phyloP scores from a whole-genome alignment of 2,888 invertebrate genomes.

The Drosophila yooni region DNA sequence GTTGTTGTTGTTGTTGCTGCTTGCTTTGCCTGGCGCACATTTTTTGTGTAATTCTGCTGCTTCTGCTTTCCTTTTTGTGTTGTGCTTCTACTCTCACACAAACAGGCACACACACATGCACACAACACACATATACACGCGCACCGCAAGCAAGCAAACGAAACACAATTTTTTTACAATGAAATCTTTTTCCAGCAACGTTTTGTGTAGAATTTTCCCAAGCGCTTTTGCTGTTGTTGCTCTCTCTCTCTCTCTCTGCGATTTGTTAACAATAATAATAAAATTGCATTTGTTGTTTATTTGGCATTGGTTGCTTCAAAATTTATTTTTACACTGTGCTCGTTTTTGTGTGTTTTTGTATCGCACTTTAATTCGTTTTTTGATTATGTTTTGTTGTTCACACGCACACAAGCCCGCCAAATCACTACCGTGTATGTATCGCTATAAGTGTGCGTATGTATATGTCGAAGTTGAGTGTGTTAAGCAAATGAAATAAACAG shows the following conservation, averaged over 20 bases:
- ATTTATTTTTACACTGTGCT: conserved; percentile 31
- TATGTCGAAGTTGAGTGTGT: conserved; percentile 59
- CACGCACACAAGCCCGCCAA: conserved; percentile 74
- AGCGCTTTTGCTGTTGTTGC: conserved; percentile 21
- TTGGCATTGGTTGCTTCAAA: conserved; percentile 37
- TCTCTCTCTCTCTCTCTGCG: conserved; percentile 11
- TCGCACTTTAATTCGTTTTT: conserved; percentile 47
- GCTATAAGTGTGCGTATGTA: conserved; percentile 46
- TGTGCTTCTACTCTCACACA: conserved; percentile 56
- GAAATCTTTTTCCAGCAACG: conserved; percentile 55
- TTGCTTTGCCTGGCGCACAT: conserved; percentile 62
- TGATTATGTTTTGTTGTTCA: conserved; percentile 64
- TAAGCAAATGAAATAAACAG: conserved; percentile 62
- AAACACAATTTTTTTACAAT: conserved; percentile 63
- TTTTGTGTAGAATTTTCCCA: conserved; percentile 49
- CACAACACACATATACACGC: conserved; percentile 30
- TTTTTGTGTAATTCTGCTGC: conserved; percentile 66
- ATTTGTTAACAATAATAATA: conserved; percentile 23
- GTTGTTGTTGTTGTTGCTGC: conserved; percentile 21
- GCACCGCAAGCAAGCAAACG: conserved; percentile 46
- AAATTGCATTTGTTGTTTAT: conserved; percentile 48
- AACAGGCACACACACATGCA: conserved; percentile 38
- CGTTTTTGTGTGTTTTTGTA: conserved; percentile 34
- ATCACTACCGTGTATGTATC: conserved; percentile 75
- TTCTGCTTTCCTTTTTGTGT: conserved; percentile 65